Conservation (phyloP, 2,797 vertebrate genomes). For the Ctenochaetus hawaiiensis region DNA sequence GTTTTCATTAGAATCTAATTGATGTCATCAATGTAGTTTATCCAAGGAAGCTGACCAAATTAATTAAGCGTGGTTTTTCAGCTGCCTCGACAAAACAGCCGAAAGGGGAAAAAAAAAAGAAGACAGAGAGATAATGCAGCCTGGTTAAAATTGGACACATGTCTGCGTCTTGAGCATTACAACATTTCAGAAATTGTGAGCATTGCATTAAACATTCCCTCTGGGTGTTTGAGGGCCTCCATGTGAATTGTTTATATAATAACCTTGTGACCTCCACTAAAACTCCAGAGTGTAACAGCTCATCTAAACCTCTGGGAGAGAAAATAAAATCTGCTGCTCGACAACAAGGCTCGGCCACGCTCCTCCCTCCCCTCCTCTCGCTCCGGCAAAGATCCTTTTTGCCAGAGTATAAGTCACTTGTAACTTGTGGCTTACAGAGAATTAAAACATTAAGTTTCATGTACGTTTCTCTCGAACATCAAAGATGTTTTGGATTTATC, state of each 20-base stretch:
- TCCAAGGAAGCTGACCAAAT: conserved; percentile 82
- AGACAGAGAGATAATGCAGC: conserved; percentile 45
- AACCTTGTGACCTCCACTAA: conserved; percentile 76
- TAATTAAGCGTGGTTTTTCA: conserved; percentile 76
- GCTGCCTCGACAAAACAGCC: conserved; percentile 54
- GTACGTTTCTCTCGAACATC: conserved; percentile 74
- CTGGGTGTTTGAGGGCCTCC: conserved; percentile 55
- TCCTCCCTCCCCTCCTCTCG: conserved; percentile 12
- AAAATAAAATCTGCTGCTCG: conserved; percentile 68
- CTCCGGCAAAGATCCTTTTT: conserved; percentile 43
- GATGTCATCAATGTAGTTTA: conserved; percentile 83
- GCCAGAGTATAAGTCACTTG: conserved; percentile 68
- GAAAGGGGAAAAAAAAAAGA: conserved; percentile 1
- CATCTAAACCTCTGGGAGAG: conserved; percentile 69
- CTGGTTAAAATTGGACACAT: conserved; percentile 61
- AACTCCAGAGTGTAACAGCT: conserved; percentile 68
- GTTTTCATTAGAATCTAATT: conserved; percentile 84
- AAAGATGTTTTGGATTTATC: conserved; percentile 77
- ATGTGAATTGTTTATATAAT: conserved; percentile 79
- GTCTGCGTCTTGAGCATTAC: conserved; percentile 57
- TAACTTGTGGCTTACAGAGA: conserved; percentile 77
- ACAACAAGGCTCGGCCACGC: conserved; percentile 46
- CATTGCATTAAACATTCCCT: conserved; percentile 74
- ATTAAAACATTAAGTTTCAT: conserved; percentile 80
- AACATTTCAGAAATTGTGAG: conserved; percentile 64